Percentiles rank a stretch among this genome's conserved stretches.
These are phyloP conservation scores for Spea multiplicata DNA, from an alignment of 2,113 vertebrate species.

Conservation along the genomic window DNA sequence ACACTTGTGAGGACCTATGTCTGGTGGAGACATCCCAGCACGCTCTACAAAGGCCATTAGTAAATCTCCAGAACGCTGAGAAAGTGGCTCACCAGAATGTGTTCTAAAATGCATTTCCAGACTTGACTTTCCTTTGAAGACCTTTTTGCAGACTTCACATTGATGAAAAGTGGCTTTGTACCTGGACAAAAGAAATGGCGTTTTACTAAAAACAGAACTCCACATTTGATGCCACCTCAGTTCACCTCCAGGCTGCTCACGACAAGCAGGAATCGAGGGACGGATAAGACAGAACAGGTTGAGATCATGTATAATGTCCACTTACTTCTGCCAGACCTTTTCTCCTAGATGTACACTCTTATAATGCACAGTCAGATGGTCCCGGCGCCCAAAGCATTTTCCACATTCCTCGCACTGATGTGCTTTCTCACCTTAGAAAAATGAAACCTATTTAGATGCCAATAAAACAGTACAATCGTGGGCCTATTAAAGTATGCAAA, in stretches of 20 bases:
- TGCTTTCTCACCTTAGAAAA: constrained; percentile 83
- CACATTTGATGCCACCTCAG: too few species aligned
- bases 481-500: too few species aligned
- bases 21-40: too few species aligned
- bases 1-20: too few species aligned
- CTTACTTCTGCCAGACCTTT: constrained; percentile 98
- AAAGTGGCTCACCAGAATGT: constrained; percentile 83
- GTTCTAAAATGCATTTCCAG: constrained; percentile 98
- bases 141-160: constrained; percentile 98
- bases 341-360: constrained; percentile 95
- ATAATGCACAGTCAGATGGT: constrained; percentile 95
- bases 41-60: too few species aligned
- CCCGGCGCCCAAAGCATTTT: constrained; percentile 92
- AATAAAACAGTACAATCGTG: too few species aligned
- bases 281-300: too few species aligned
- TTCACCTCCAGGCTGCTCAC: background rate
- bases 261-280: background rate
- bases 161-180: constrained; percentile 97
- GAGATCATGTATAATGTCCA: constrained; percentile 11
- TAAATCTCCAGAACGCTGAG: background rate
- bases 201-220: too few species aligned
- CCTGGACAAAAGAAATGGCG: constrained; percentile 58
- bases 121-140: constrained; percentile 97
- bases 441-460: constrained; percentile 27
- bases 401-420: constrained; percentile 98